phyloP scores from a whole-genome alignment of 2,113 vertebrate genomes.

The Lycocorax pyrrhopterus region DNA sequence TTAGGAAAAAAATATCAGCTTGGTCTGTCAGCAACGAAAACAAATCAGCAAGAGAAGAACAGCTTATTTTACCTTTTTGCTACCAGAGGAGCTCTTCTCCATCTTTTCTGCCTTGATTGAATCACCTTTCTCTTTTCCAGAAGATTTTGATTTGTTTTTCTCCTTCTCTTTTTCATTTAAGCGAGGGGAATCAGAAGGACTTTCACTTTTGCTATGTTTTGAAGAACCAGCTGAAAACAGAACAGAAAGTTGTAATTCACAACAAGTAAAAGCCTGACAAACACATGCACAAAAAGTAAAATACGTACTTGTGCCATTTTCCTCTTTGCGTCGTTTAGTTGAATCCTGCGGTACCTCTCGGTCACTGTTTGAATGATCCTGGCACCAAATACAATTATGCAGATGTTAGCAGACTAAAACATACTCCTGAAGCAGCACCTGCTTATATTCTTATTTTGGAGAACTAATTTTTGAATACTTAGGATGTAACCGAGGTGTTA shows the following conservation, averaged over 20 bases:
- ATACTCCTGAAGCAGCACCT: not conserved
- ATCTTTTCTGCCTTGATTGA: conserved; percentile 86
- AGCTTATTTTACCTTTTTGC: conserved; percentile 86
- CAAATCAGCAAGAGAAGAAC: conserved; percentile 5
- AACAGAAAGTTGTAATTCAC: not conserved
- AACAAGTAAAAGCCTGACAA: not conserved
- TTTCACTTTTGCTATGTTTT: conserved; percentile 92
- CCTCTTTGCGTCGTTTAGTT: conserved; percentile 85
- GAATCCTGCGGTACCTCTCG: conserved; percentile 82
- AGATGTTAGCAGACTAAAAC: conserved; percentile 4
- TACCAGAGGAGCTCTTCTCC: conserved; percentile 91
- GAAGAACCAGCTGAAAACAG: conserved; percentile 79
- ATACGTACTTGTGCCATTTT: conserved; percentile 87
- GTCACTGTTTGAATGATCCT: conserved; percentile 89
- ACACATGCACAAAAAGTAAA: conserved; percentile 34
- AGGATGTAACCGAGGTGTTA: not conserved
- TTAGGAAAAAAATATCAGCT: not conserved
- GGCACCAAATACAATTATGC: conserved; percentile 57
- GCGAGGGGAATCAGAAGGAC: conserved; percentile 90
- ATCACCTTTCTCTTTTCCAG: conserved; percentile 94
- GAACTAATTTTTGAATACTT: not conserved
- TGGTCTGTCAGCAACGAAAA: not conserved
- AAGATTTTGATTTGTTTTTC: conserved; percentile 94
- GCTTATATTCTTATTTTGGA: not conserved
- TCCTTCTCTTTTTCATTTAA: conserved; percentile 89